Evolutionary conservation across 2,888 invertebrate genomes (phyloP), one percentile per base, ranked within the genome.

Genomic region (Cheilosia scutellata): DNA sequence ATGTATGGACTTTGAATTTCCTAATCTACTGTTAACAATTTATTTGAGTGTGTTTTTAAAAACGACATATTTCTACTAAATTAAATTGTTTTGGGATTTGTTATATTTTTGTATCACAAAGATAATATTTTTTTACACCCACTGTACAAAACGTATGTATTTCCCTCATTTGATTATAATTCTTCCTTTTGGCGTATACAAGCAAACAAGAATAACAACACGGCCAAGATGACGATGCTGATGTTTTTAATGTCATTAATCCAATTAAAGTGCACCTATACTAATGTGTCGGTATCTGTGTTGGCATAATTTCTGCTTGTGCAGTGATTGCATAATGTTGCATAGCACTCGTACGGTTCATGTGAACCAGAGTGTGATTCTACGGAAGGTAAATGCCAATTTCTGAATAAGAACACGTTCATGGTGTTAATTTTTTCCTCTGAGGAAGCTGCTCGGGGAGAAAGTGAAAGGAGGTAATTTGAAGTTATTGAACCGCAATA

Each of bases 181-280:
- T 40, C 31, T 49, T 70, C 42, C 44, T 62, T 20, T n/a, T 31
- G 37, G 16, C 44, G 29, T 57, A 62, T 53, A 29, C 29, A 62
- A 53, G 60, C 5, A 62, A 63, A 47, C 25, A 49, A 9, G 44
- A 40, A 31, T 11, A 62, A 49, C 58, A 76, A 31, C 16, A 29
- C 53, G 62, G 27, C 60, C 60, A 65, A 51, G 60, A 77, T 27
- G 44, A 77, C 62, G 44, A 68, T 68, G 68, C 63, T 68, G 66
- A 83, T 74, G 78, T 70, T 74, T 83, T 47, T 83, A 79, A 79
- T 74, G 63, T 70, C 62, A 84, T 84, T 79, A 84, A 84, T 75
- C 70, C 63, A 84, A 84, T 84, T 68, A 49, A 79, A 57, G 63
- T 49, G 49, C n/a, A 62, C 47, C n/a, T 44, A 47, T 68, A 29